These are phyloP conservation scores for Enoplosus armatus DNA, from an alignment of 2,797 vertebrate genomes.

Conservation along the genomic window DNA sequence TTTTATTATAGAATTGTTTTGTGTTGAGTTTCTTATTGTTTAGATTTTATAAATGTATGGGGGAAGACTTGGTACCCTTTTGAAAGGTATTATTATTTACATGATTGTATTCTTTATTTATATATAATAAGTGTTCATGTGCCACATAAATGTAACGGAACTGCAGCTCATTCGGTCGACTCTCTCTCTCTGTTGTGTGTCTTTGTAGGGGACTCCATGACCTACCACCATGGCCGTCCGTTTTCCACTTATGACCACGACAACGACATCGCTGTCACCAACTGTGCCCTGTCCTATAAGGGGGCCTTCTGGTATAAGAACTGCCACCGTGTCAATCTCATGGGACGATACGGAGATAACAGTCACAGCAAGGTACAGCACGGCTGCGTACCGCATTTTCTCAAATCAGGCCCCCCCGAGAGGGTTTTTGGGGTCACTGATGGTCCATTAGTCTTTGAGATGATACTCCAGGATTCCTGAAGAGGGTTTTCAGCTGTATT, in stretches of 20 bases:
- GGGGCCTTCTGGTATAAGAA: slow-evolving; percentile 99
- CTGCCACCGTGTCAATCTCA: slow-evolving; percentile 97
- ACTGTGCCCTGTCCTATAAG: slow-evolving; percentile 97
- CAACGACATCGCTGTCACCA: slow-evolving; percentile 96
- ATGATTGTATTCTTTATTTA: background rate
- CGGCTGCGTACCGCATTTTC: background rate
- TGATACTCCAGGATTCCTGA: background rate
- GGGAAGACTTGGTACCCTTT: no score
- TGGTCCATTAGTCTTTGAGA: background rate
- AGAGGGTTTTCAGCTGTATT: background rate
- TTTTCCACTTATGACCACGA: slow-evolving; percentile 97
- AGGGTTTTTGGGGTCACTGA: background rate
- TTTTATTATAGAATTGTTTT: background rate
- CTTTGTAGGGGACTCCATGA: slow-evolving; percentile 94
- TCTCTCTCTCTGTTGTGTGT: background rate
- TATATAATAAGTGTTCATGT: background rate
- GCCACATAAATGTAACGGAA: background rate
- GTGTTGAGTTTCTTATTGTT: background rate
- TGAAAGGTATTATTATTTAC: background rate
- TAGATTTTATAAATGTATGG: background rate
- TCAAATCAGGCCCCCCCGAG: background rate
- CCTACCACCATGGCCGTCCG: slow-evolving; percentile 93
- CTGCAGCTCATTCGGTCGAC: background rate
- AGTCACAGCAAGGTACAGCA: slow-evolving; percentile 95
- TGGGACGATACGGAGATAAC: slow-evolving; percentile 95